Base-by-base conservation (phyloP, 1,140 invertebrate genomes). In the Halesus radiatus region DNA sequence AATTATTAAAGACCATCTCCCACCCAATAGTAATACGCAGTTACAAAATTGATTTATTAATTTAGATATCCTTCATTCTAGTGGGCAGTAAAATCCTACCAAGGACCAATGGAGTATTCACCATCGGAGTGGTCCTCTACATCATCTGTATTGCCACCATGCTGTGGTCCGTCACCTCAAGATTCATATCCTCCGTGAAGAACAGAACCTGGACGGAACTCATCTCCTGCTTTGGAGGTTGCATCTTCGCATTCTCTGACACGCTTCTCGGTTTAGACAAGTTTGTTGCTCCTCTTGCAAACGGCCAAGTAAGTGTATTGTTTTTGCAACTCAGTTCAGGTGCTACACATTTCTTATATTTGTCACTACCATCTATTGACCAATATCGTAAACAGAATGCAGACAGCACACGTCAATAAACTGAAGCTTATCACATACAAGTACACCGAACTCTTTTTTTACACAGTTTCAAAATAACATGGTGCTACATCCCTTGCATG, bases 181-280 rank as follows among this genome's bases (percentile, higher is more conserved):
- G 94, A 77, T 91, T 95, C 18, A 91, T 92, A 83, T 90, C 92
- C 58, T 92, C 92, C 80, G 90, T 91, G 84, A 90, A 91, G 85
- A 92, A 93, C 80, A 10, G 37, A 13, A 92, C 91, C 5, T 94
- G 93, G 93, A 94, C 93, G n/a, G 93, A 93, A 86, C 84, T 95
- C 1, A 95, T 93, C 80, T 93, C 94, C 66, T 94, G 93, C 84
- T 86, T 93, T 53, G 95, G 95, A 5, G 92, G 93, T 22, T 88
- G 95, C 37, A 90, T 92, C 45, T 96, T 95, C 85, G 90, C 91
- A 3, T 89, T 96, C 58, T 97, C 96, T 1, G 97, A 98, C 87
- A 89, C 92, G 0, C 84, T 95, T 3, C 92, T 98, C 74, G 96
- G 93, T 1, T 91, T 97, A 77, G 92, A 95, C 85, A 92, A 93